These are phyloP conservation scores for Paradisaea rubra DNA, from an alignment of 2,113 vertebrate genomes.

Conservation along the genomic window DNA sequence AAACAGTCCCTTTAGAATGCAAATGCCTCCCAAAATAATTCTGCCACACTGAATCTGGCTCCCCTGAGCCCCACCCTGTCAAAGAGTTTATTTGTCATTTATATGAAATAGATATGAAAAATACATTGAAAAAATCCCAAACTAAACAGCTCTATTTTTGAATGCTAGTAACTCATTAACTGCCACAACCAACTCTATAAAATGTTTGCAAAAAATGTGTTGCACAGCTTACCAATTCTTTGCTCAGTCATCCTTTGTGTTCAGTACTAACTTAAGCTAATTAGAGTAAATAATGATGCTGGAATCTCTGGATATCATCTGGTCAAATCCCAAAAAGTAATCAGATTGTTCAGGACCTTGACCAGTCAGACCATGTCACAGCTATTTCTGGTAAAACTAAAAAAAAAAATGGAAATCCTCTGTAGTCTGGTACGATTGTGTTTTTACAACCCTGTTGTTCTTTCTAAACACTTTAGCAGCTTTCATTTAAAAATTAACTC, in stretches of 20 bases:
- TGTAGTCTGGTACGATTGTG: not conserved
- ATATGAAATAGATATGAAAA: not conserved
- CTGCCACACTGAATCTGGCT: not conserved
- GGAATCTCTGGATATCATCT: not conserved
- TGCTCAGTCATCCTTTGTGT: not conserved
- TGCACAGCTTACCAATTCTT: not conserved
- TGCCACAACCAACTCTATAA: not conserved
- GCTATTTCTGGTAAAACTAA: not conserved
- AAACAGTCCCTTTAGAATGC: not conserved
- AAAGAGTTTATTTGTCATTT: not conserved
- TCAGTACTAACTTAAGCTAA: not conserved
- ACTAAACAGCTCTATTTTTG: not conserved
- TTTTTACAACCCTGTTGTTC: not conserved
- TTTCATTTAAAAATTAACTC: not conserved
- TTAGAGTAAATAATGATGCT: not conserved
- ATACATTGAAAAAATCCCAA: not conserved
- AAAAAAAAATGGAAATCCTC: not conserved
- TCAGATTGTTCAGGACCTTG: not conserved
- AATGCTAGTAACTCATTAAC: not conserved
- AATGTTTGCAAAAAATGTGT: not conserved
- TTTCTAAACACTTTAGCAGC: not conserved
- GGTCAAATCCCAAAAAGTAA: not conserved
- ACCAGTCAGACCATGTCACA: not conserved
- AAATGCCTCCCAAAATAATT: not conserved
- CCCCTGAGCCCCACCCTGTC: not conserved